phyloP scores from a whole-genome alignment of 2,113 vertebrate species.

The Crocuta crocuta region DNA sequence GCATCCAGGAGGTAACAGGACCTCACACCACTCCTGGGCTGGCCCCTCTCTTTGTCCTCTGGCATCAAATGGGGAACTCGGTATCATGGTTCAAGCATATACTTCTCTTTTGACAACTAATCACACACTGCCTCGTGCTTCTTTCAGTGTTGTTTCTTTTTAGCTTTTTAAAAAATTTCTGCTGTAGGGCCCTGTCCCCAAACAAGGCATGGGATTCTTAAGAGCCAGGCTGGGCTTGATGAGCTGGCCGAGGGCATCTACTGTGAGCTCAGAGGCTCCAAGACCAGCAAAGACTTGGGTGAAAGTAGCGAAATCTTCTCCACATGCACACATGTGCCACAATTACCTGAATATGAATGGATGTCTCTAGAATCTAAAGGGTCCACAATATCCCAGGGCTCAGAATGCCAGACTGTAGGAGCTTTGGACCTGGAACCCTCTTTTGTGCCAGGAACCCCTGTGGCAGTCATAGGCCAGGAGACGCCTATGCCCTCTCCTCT shows the following conservation, averaged over 20 bases:
- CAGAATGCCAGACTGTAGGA: not conserved
- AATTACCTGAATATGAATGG: not conserved
- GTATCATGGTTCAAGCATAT: not conserved
- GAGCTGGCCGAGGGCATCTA: not conserved
- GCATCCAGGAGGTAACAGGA: not conserved
- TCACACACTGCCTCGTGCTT: not conserved
- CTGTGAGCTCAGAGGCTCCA: not conserved
- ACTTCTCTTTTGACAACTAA: not conserved
- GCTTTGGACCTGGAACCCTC: not conserved
- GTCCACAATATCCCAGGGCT: not conserved
- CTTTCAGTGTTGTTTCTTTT: not conserved
- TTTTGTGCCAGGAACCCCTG: not conserved
- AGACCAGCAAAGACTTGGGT: not conserved
- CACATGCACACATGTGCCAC: fast-evolving
- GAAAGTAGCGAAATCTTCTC: not conserved
- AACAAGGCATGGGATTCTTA: not conserved
- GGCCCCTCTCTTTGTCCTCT: not conserved
- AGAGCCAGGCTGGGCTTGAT: not conserved
- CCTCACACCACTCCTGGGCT: not conserved
- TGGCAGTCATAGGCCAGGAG: not conserved
- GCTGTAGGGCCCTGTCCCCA: not conserved
- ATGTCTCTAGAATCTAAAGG: not conserved
- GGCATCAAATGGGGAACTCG: not conserved
- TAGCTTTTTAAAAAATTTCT: not conserved
- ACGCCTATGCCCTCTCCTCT: not conserved